Base-by-base conservation (phyloP, 2,888 invertebrate species). In the Pristionchus fissidentatus region DNA sequence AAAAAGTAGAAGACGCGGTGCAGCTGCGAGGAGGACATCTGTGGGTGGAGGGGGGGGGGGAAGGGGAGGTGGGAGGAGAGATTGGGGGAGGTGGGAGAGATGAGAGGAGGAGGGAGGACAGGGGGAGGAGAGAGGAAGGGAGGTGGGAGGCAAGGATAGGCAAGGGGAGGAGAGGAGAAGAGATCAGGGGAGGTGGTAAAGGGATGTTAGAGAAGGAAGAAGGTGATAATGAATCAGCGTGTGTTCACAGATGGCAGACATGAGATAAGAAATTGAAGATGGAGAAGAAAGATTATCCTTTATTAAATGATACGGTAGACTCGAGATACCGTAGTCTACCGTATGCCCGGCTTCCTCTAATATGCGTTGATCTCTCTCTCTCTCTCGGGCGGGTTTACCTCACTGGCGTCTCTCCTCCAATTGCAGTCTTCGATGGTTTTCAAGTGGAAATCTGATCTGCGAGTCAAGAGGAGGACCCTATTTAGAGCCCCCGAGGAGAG, bases 381-480 rank as follows among this genome's bases (percentile, higher is more conserved):
- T n/a, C n/a, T n/a, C n/a, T n/a, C n/a, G n/a, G n/a, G n/a, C n/a
- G n/a, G n/a, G n/a, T n/a, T n/a, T n/a, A n/a, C n/a, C n/a, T n/a
- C n/a, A n/a, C n/a, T n/a, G n/a, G n/a, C n/a, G n/a, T n/a, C n/a
- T n/a, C n/a, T n/a, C n/a, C n/a, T n/a, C n/a, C n/a, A n/a, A n/a
- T n/a, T n/a, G n/a, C n/a, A n/a, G n/a, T n/a, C n/a, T n/a, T n/a
- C n/a, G 66, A 66, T 66, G 66, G 66, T 19, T 66, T 66, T 66
- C 66, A 66, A 66, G 66, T 66, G 66, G 66, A 22, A 35, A 66
- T 66, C 38, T n/a, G 41, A 66, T 66, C 38, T 38, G 22, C 29
- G 35, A 66, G 66, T 66, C 66, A 66, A 66, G 66, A 38, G 66
- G 66, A 66, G 35, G 38, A 66, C 66, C 66, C 38, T 66, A 66